Evolutionary conservation across 2,113 vertebrate genomes (phyloP).

Genomic region (Pseudorectes ferrugineus): DNA sequence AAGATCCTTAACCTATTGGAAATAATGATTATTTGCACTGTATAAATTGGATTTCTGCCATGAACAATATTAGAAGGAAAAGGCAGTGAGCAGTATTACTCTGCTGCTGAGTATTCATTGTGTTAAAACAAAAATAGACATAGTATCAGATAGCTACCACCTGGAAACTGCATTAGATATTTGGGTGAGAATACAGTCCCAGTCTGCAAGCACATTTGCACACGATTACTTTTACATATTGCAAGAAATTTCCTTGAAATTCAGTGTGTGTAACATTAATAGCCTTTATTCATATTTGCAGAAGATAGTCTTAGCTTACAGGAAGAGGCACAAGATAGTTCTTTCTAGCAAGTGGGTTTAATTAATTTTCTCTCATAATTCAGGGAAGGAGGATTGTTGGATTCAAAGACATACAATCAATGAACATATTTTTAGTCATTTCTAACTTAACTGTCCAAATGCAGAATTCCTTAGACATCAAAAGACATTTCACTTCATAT

Average conservation of each 20-base stretch:
- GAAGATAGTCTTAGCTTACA: not conserved
- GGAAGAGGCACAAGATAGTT: not conserved
- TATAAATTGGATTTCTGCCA: conserved; percentile 54
- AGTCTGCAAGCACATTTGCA: conserved; percentile 13
- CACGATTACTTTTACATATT: conserved; percentile 26
- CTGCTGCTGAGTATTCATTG: conserved; percentile 11
- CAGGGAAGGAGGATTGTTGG: not conserved
- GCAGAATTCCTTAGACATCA: not conserved
- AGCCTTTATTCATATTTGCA: not conserved
- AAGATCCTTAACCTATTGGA: conserved; percentile 9
- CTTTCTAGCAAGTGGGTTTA: not conserved
- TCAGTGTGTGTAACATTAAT: not conserved
- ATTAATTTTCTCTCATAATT: not conserved
- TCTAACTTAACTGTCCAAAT: not conserved
- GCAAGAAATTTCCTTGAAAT: conserved; percentile 17
- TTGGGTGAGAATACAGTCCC: conserved; percentile 1
- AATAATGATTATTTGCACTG: conserved; percentile 42
- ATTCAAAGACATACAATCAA: not conserved
- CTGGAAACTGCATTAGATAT: conserved; percentile 37
- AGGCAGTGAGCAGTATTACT: not conserved
- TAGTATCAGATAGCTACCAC: conserved; percentile 33
- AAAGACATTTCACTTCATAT: not conserved
- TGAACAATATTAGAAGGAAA: conserved; percentile 38
- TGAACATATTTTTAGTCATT: not conserved
- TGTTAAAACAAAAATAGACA: conserved; percentile 35